phyloP scores from a whole-genome alignment of 1,140 invertebrate species.

The Cydia splendana region DNA sequence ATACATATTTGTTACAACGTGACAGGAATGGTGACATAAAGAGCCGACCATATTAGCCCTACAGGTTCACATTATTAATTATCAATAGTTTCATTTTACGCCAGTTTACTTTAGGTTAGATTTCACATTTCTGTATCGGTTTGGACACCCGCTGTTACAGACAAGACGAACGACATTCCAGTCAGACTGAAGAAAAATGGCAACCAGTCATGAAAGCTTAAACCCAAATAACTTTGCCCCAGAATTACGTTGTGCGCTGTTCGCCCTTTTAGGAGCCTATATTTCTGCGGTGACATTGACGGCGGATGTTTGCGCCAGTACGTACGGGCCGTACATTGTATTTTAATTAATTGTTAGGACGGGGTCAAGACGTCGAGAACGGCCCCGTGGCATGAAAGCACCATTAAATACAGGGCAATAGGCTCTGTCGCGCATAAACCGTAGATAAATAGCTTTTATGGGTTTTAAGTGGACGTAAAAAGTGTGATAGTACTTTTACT shows the following conservation, averaged over 20 bases:
- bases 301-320: slow-evolving; percentile 49
- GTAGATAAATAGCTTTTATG: slow-evolving; percentile 45
- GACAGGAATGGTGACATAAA: too few species aligned
- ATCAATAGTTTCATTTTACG: too few species aligned
- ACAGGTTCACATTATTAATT: too few species aligned
- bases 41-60: too few species aligned
- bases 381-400: slow-evolving; percentile 58
- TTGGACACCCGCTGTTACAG: slow-evolving; percentile 11
- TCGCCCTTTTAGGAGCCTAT: slow-evolving; percentile 41
- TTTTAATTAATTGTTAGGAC: slow-evolving; percentile 74
- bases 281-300: slow-evolving; percentile 54
- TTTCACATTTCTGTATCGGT: background rate
- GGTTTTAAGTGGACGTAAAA: slow-evolving; percentile 38
- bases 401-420: slow-evolving; percentile 54
- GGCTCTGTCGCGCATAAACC: slow-evolving; percentile 43
- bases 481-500: background rate
- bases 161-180: slow-evolving; percentile 16
- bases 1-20: too few species aligned
- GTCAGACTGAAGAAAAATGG: slow-evolving; percentile 21
- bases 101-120: background rate
- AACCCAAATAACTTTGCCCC: slow-evolving; percentile 31
- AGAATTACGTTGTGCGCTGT: slow-evolving; percentile 30
- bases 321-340: slow-evolving; percentile 54
- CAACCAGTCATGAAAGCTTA: slow-evolving; percentile 30
- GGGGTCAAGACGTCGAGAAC: slow-evolving; percentile 60